phyloP scores from a whole-genome alignment of 2,113 vertebrate species.

The Mirounga angustirostris region DNA sequence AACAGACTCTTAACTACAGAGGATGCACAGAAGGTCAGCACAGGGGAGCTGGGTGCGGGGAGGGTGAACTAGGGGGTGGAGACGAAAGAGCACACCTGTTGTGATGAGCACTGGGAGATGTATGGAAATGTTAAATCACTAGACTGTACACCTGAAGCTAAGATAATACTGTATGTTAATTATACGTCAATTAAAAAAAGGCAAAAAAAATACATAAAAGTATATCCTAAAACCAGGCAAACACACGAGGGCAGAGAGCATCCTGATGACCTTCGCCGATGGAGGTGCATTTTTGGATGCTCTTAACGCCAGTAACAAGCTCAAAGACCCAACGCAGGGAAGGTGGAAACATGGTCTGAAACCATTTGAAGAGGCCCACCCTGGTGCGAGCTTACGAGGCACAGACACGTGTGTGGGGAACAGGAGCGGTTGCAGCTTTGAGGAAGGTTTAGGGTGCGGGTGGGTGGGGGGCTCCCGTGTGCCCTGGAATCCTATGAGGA shows the following conservation, averaged over 20 bases:
- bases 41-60: neutral
- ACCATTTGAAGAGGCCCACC: neutral
- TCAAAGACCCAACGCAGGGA: neutral
- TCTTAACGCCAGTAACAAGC: neutral
- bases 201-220: neutral
- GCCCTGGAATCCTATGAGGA: neutral
- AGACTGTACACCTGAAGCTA: rapidly evolving
- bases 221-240: neutral
- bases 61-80: rapidly evolving
- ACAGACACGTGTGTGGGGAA: neutral
- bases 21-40: neutral
- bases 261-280: no score
- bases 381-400: neutral
- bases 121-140: rapidly evolving
- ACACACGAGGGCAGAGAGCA: neutral
- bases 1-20: neutral
- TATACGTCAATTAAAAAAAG: rapidly evolving
- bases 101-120: neutral
- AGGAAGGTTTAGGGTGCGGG: neutral
- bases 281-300: no score
- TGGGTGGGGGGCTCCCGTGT: no score
- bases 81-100: neutral
- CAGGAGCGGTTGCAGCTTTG: neutral
- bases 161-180: neutral
- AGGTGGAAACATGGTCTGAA: neutral